phyloP scores from a whole-genome alignment of 2,113 vertebrate species.

The Tetraodon nigroviridis region DNA sequence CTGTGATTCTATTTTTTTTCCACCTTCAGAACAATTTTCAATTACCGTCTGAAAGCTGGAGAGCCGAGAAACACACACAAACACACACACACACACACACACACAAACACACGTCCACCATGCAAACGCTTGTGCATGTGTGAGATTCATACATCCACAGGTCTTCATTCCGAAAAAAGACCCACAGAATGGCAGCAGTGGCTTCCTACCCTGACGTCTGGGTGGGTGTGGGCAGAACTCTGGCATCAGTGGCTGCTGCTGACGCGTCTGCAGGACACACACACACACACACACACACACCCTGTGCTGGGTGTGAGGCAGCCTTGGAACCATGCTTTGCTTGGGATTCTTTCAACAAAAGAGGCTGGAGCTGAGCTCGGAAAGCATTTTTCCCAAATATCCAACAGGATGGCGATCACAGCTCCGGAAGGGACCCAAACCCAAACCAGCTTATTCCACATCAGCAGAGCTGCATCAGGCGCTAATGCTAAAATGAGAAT shows the following conservation, averaged over 20 bases:
- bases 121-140: background rate
- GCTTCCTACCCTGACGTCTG: conserved; percentile 39
- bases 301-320: conserved; percentile 45
- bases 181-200: conserved; percentile 15
- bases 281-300: no score
- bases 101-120: background rate
- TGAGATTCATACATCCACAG: conserved; percentile 1
- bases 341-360: conserved; percentile 4
- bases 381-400: no score
- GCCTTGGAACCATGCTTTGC: conserved; percentile 34
- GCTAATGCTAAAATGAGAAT: no score
- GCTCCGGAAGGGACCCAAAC: no score
- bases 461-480: no score
- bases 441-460: no score
- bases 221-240: conserved; percentile 27
- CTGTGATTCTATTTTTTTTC: conserved; percentile 47
- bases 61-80: background rate
- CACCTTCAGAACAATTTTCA: conserved; percentile 37
- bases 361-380: no score
- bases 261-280: conserved; percentile 45
- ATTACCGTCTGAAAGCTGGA: conserved; percentile 24
- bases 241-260: conserved; percentile 29
- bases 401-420: no score
- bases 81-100: background rate
- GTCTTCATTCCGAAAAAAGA: conserved; percentile 14